phyloP scores from a whole-genome alignment of 2,797 vertebrate species.

The Tiaroga cobitis region DNA sequence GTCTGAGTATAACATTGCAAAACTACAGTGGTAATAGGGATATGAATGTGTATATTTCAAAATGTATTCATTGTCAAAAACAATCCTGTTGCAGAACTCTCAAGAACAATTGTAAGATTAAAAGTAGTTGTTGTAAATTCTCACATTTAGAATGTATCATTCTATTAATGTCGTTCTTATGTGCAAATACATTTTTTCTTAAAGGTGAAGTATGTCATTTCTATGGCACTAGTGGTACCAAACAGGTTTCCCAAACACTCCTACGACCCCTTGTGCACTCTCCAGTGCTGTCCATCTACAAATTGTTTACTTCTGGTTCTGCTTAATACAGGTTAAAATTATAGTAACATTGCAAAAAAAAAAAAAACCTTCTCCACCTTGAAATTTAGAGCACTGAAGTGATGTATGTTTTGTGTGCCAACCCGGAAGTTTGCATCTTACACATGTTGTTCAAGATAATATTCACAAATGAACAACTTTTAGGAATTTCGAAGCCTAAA shows the following conservation, averaged over 20 bases:
- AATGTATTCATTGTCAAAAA: conserved; percentile 22
- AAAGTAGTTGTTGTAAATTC: background rate
- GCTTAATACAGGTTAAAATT: background rate
- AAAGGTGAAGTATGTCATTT: conserved; percentile 10
- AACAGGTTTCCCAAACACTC: conserved; percentile 6
- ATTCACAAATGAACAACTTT: background rate
- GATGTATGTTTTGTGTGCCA: background rate
- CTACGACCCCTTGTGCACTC: background rate
- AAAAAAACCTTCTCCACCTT: background rate
- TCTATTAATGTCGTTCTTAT: background rate
- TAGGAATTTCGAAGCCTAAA: background rate
- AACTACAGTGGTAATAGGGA: conserved; percentile 15
- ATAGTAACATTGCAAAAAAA: background rate
- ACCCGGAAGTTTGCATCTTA: background rate
- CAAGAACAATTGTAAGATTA: background rate
- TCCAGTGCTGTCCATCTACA: background rate
- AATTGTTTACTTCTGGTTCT: background rate
- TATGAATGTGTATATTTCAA: conserved; percentile 14
- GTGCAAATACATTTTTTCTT: conserved; percentile 7
- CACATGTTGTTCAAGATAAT: background rate
- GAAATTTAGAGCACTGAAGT: background rate
- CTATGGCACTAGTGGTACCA: background rate
- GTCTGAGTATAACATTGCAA: conserved; percentile 22
- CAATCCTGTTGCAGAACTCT: background rate
- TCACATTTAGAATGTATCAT: background rate